Percentiles rank a stretch among this genome's conserved stretches.
These are phyloP conservation scores for Heliconius charithonia DNA, from an alignment of 2,888 invertebrate genomes.

Conservation along the genomic window DNA sequence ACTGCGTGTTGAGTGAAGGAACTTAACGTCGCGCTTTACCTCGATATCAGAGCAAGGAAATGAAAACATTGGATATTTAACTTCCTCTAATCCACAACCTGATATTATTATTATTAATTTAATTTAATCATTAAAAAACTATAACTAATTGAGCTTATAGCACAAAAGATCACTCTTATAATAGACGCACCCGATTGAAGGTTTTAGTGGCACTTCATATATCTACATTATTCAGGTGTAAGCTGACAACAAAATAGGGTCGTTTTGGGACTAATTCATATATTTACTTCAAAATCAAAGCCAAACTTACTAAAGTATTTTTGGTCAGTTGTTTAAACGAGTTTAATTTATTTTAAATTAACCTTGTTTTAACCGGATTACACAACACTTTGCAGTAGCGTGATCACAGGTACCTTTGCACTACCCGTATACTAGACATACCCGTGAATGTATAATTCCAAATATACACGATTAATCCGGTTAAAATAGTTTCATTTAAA, in stretches of 20 bases:
- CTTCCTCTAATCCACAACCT: not conserved
- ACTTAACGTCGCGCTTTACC: too few relatives aligned
- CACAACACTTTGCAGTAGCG: too few relatives aligned
- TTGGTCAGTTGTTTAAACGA: not conserved
- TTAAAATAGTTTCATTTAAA: too few relatives aligned
- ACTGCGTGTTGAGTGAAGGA: too few relatives aligned
- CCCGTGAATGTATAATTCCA: too few relatives aligned
- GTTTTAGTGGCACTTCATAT: slow-evolving; percentile 8
- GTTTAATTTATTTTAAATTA: not conserved
- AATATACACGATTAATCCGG: too few relatives aligned
- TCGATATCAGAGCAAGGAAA: too few relatives aligned
- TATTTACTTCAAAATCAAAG: not conserved
- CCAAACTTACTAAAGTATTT: not conserved
- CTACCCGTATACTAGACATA: too few relatives aligned
- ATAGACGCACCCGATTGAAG: slow-evolving; percentile 4
- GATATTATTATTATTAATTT: not conserved
- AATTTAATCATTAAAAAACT: too few relatives aligned
- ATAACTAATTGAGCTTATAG: not conserved
- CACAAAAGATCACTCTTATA: not conserved
- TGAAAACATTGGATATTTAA: too few relatives aligned
- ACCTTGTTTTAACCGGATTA: too few relatives aligned
- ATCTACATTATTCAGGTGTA: slow-evolving; percentile 24
- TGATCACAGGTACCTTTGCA: too few relatives aligned
- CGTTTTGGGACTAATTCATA: slow-evolving; percentile 14
- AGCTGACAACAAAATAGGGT: slow-evolving; percentile 18